Evolutionary conservation across 2,888 invertebrate species (phyloP), one percentile per base, ranked within the genome.

Genomic region (Synergus japonicus): DNA sequence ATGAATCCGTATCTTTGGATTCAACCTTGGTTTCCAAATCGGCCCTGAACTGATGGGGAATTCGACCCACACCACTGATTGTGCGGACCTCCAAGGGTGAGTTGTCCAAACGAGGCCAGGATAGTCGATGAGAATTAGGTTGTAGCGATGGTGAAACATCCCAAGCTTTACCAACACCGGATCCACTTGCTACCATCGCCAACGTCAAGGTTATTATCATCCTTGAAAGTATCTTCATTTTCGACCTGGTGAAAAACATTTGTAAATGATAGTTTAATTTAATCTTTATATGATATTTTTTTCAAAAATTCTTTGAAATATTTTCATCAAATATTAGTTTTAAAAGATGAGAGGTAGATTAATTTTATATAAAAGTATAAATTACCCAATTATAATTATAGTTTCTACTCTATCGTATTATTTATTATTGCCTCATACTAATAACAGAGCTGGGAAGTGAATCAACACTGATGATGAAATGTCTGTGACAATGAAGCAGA

Each of bases 141-240:
- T 83, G 77, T 44, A 88, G 85, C 1, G 85, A 83, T 13, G 85
- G 86, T 0, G 89, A 86, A 7, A 90, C 85, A 12, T 89, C 88
- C 91, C 90, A 90, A n/a, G 89, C 88, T 67, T 86, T 86, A 2
- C 90, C 89, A 12, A 88, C 76, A 22, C 89, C 91, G 15, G 80
- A 83, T n/a, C 88, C 87, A 4, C 63, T 76, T 44, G 78, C 77
- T 29, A 80, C 79, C 12, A 78, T 80, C 76, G 84, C 54, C 29
- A 85, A 54, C 5, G 83, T 76, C 13, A 86, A 79, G n/a, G 77
- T 76, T 63, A 77, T 18, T 54, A 79, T 54, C 60, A 80, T 73
- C 79, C 64, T 80, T 46, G 67, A 37, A 15, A 54, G 46, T 49
- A 60, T 69, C 65, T 76, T 78, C 80, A 81, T 80, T 9, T 66